Percentiles rank a stretch among this genome's conserved stretches.
phyloP scores from a whole-genome alignment of 2,888 invertebrate species.

The Lasiommata megera region DNA sequence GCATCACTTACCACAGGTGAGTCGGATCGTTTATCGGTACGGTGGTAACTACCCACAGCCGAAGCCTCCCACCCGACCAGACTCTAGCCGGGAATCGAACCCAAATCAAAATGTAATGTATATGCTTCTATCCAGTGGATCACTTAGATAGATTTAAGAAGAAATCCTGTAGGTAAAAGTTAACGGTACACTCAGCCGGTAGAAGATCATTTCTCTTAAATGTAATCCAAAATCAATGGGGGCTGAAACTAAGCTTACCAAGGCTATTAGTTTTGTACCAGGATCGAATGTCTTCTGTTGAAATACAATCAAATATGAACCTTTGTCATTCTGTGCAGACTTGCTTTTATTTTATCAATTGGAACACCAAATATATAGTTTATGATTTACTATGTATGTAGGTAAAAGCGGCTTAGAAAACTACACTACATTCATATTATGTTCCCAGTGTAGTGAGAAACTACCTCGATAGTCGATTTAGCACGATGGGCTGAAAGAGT shows the following conservation, averaged over 20 bases:
- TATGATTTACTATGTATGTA: background rate
- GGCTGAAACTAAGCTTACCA: constrained; percentile 2
- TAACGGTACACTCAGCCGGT: background rate
- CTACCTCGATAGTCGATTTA: no score
- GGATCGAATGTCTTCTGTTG: constrained; percentile 4
- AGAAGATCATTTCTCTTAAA: constrained; percentile 9
- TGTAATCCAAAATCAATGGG: constrained; percentile 21
- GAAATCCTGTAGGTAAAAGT: no score
- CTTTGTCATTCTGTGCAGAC: background rate
- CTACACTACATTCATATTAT: background rate
- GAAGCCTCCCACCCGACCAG: no score
- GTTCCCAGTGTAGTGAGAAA: background rate
- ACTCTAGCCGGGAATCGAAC: no score
- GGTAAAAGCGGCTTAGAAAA: background rate
- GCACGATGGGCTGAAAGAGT: no score
- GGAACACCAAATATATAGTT: background rate
- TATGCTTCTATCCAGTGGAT: no score
- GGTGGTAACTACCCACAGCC: no score
- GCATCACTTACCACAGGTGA: no score
- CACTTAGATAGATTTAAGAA: no score
- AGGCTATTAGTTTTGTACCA: background rate
- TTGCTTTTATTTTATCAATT: background rate
- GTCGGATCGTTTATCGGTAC: no score
- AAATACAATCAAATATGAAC: background rate
- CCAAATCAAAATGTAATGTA: no score